Evolutionary conservation across 1,140 invertebrate genomes (phyloP).

Genomic region (Octopus bimaculoides): DNA sequence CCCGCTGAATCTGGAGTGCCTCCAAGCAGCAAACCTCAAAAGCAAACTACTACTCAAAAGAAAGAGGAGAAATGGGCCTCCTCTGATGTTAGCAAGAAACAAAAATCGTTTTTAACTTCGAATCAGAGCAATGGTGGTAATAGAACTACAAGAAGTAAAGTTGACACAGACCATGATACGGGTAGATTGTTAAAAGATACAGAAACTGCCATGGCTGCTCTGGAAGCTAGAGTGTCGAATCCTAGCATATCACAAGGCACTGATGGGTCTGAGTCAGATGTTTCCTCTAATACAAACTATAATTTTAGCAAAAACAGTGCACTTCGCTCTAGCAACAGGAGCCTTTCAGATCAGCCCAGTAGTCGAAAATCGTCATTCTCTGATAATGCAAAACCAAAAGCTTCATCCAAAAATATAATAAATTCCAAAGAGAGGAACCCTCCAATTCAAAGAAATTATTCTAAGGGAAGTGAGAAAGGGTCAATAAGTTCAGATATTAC

Average conservation of each 20-base stretch:
- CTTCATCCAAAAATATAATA: conserved; percentile 14
- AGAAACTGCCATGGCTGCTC: conserved; percentile 61
- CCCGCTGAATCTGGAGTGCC: conserved; percentile 36
- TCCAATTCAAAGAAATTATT: conserved; percentile 19
- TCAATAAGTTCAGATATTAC: conserved; percentile 43
- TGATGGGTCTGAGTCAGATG: neutral
- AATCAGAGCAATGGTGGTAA: conserved; percentile 10
- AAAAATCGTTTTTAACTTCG: neutral
- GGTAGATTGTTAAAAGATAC: conserved; percentile 61
- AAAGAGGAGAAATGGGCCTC: neutral
- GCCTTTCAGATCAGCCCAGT: neutral
- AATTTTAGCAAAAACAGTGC: conserved; percentile 30
- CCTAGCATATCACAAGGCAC: neutral
- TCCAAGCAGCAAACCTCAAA: conserved; percentile 20
- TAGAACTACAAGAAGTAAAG: conserved; percentile 12
- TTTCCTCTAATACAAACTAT: neutral
- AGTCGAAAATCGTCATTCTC: conserved; percentile 6
- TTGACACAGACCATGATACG: conserved; percentile 50
- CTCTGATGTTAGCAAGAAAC: neutral
- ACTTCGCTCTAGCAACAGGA: neutral
- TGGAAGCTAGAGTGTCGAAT: conserved; percentile 56
- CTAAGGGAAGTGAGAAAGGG: conserved; percentile 23
- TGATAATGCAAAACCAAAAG: conserved; percentile 26
- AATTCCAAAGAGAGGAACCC: conserved; percentile 4
- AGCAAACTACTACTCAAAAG: neutral